These are phyloP conservation scores for Maniola hyperantus DNA, from an alignment of 2,888 invertebrate species.

Conservation along the genomic window DNA sequence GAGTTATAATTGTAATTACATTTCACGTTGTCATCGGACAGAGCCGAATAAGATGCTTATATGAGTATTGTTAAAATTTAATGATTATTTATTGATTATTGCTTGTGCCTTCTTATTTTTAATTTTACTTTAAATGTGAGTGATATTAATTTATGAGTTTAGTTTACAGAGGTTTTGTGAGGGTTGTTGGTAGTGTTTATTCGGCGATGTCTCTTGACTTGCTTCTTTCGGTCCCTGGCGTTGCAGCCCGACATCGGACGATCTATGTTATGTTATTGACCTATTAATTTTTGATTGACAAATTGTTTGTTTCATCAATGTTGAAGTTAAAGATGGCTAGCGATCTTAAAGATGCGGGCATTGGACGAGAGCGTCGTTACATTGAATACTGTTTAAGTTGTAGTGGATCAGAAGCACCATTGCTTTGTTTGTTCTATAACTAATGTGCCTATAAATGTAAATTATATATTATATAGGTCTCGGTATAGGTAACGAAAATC, in stretches of 20 bases:
- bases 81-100: constrained; percentile 77
- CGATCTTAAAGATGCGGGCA: constrained; percentile 74
- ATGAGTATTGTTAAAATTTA: constrained; percentile 66
- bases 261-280: constrained; percentile 52
- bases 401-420: constrained; percentile 78
- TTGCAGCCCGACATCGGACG: constrained; percentile 61
- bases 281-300: constrained; percentile 44
- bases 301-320: constrained; percentile 63
- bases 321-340: constrained; percentile 67
- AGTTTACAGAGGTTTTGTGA: constrained; percentile 66
- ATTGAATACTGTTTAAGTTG: constrained; percentile 68
- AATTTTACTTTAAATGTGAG: constrained; percentile 73
- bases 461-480: constrained; percentile 73
- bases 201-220: constrained; percentile 71
- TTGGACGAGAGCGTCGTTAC: constrained; percentile 69
- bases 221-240: constrained; percentile 71
- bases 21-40: constrained; percentile 70
- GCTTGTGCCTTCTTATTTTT: constrained; percentile 80
- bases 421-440: constrained; percentile 75
- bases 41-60: constrained; percentile 66
- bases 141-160: constrained; percentile 80
- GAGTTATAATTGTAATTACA: constrained; percentile 72
- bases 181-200: constrained; percentile 48
- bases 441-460: constrained; percentile 80
- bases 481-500: constrained; percentile 72